Evolutionary conservation across 2,797 vertebrate genomes (phyloP).

Genomic region (Sebastes miniatus): DNA sequence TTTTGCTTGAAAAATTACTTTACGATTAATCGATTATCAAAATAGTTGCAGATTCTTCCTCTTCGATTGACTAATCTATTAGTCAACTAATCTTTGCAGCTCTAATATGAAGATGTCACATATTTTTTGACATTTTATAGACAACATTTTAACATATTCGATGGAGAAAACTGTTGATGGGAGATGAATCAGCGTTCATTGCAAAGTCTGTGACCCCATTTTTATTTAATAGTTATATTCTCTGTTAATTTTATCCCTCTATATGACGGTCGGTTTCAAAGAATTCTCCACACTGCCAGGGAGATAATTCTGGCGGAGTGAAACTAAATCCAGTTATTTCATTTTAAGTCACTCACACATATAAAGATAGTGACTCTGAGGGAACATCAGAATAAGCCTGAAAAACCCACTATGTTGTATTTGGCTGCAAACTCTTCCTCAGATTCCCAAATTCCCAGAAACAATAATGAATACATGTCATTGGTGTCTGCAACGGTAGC

Average conservation of each 20-base stretch:
- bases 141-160: not conserved
- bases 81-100: no score
- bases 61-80: no score
- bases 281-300: not conserved
- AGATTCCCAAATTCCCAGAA: not conserved
- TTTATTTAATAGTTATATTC: not conserved
- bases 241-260: not conserved
- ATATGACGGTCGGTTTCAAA: not conserved
- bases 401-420: not conserved
- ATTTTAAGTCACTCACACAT: not conserved
- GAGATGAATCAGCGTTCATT: not conserved
- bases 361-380: not conserved
- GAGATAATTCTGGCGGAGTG: not conserved
- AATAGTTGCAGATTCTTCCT: no score
- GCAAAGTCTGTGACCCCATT: not conserved
- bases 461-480: conserved; percentile 2
- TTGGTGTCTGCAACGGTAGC: not conserved
- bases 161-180: not conserved
- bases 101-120: no score
- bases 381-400: not conserved
- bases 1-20: not conserved
- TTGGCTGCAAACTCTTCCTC: not conserved
- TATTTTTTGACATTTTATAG: not conserved
- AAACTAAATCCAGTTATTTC: not conserved
- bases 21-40: not conserved